A percentile compares a stretch with the other conserved stretches of the same genome.
phyloP scores from a whole-genome alignment of 1,140 invertebrate genomes.

The Sweltsa coloradensis region DNA sequence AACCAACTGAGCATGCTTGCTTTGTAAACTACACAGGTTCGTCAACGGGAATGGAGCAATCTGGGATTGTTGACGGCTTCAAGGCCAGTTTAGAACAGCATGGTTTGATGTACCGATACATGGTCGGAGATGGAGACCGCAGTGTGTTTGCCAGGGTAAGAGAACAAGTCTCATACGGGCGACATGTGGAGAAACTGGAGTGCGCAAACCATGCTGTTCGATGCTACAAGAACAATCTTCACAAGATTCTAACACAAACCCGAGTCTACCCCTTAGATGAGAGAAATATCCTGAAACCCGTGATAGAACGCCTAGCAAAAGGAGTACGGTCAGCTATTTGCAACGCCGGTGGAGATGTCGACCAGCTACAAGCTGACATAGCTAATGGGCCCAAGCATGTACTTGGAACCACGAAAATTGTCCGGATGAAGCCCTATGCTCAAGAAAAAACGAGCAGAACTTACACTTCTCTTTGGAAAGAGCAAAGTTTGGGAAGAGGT shows the following conservation, averaged over 20 bases:
- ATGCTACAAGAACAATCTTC: background rate
- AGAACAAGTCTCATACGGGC: background rate
- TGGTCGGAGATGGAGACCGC: background rate
- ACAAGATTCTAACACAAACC: no score
- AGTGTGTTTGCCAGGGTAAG: background rate
- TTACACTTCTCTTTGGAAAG: no score
- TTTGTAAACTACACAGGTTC: background rate
- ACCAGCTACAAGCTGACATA: no score
- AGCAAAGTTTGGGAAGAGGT: no score
- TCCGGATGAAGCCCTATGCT: no score
- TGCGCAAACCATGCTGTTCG: background rate
- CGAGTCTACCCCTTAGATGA: background rate
- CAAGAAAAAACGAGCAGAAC: no score
- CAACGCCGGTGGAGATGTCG: no score
- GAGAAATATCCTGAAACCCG: background rate
- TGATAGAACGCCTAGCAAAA: slow-evolving; percentile 2
- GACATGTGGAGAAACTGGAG: background rate
- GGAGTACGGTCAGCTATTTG: background rate
- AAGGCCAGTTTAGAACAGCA: background rate
- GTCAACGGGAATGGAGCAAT: background rate
- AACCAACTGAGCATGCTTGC: background rate
- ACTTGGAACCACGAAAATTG: no score
- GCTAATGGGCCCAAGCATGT: no score
- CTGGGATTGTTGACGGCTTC: background rate
- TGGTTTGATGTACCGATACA: background rate